These are phyloP conservation scores for Oscheius sp. DNA, from an alignment of 2,888 invertebrate species.

Conservation along the genomic window DNA sequence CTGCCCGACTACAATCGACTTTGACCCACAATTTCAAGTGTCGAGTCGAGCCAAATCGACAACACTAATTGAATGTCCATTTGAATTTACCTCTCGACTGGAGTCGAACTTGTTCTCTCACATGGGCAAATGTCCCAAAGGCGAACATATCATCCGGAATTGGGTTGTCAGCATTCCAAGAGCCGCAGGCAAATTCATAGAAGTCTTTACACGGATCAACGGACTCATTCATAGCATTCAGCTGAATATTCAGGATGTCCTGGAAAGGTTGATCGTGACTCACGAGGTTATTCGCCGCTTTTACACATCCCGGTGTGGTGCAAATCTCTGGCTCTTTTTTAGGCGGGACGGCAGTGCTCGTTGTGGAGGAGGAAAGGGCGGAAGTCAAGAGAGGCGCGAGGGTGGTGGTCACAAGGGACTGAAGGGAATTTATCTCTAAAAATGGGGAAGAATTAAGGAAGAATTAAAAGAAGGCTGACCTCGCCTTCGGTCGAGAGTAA, in stretches of 20 bases:
- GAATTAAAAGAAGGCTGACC: conserved; percentile 10
- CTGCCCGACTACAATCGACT: too few relatives aligned
- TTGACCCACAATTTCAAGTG: too few relatives aligned
- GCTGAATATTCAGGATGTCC: conserved; percentile 30
- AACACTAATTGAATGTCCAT: neutral
- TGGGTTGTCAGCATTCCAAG: conserved; percentile 59
- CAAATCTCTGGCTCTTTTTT: conserved; percentile 52
- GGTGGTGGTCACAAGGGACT: neutral
- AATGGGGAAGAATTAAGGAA: neutral
- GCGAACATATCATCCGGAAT: conserved; percentile 66
- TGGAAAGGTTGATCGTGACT: neutral
- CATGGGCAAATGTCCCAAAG: conserved; percentile 68
- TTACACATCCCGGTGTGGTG: conserved; percentile 62
- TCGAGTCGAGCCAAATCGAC: too few relatives aligned
- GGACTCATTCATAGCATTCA: conserved; percentile 51
- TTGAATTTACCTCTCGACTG: conserved; percentile 59
- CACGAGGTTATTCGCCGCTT: conserved; percentile 64
- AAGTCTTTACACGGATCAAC: conserved; percentile 66
- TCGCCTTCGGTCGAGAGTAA: conserved; percentile 35
- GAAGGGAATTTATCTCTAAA: neutral
- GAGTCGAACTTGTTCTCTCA: conserved; percentile 68
- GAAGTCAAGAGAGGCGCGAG: neutral
- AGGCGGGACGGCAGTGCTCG: conserved; percentile 25
- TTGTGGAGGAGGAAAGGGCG: neutral
- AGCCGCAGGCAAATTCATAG: conserved; percentile 64